Evolutionary conservation across 2,113 vertebrate genomes (phyloP), one percentile per base, ranked within the genome.

Genomic region (Cinclus mexicanus): DNA sequence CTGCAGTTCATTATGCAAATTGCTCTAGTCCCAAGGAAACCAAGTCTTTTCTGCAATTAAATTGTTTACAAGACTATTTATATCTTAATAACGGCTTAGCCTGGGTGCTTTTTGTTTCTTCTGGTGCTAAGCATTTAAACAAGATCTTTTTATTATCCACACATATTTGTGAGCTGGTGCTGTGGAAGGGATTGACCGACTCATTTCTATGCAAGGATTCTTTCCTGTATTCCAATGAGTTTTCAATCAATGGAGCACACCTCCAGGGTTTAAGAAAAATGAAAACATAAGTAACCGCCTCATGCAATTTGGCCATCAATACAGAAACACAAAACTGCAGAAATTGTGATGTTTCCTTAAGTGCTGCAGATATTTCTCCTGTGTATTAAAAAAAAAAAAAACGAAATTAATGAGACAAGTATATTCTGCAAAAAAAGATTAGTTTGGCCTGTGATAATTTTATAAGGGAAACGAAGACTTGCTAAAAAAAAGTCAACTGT

Each of bases 61-160:
- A 90, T 67, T 96, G 92, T 96, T 96, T 96, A 90, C 90, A 92
- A 90, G 83, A 64, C 95, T 93, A 87, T 94, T 96, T 94, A 93
- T 96, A 90, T 93, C 83, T 92, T 96, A 96, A 90, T 95, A 96
- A 92, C 90, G 76, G 75, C 87, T 95, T 81, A 90, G 77, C 52
- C 52, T 87, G 39, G 29, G 52, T 91, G 47, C 8, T 52, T 92
- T 94, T 89, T 95, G 55, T 80, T 93, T 94, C 78, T 88, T 57
- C 65, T 87, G 92, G 69, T 60, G 42, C 47, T 63, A 83, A 95
- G 39, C 25, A 75, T 89, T 96, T 89, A 93, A 90, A 41, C 56
- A 75, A 65, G 47, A 47, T 71, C 52, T 90, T 89, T 93, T 52
- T 69, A 14, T 89, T 92, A 68, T 81, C 75, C 60, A 57, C 46